These are phyloP conservation scores for Gila robusta DNA, from an alignment of 2,797 vertebrate genomes.

Conservation along the genomic window DNA sequence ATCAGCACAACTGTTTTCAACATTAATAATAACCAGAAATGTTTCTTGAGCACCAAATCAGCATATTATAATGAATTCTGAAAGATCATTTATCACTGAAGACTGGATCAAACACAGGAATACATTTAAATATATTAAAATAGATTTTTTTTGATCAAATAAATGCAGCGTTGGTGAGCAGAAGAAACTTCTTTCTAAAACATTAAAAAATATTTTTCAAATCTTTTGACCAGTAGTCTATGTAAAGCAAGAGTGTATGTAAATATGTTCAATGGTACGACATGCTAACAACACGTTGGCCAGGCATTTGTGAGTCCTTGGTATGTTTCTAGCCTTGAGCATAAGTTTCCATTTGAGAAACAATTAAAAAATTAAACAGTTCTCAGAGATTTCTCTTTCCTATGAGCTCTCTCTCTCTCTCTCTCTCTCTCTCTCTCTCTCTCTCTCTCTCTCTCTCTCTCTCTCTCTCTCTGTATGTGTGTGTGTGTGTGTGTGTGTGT, in stretches of 20 bases:
- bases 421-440: neutral
- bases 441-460: neutral
- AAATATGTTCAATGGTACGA: neutral
- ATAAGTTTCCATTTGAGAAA: neutral
- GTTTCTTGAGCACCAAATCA: neutral
- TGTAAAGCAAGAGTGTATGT: neutral
- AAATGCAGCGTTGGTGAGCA: neutral
- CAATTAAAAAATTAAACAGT: neutral
- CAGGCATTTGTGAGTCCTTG: neutral
- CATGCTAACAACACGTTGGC: no score
- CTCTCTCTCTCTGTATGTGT: neutral
- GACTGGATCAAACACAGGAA: neutral
- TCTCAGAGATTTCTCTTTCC: neutral
- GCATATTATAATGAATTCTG: neutral
- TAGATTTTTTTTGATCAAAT: neutral
- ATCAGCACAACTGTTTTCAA: neutral
- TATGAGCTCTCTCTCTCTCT: neutral
- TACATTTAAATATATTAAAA: neutral
- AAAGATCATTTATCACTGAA: neutral
- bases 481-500: slow-evolving; percentile 43
- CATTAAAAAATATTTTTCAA: accelerated
- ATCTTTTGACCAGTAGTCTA: neutral
- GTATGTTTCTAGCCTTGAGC: neutral
- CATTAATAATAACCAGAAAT: neutral
- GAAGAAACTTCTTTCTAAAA: neutral